Evolutionary conservation across 2,113 vertebrate genomes (phyloP).

Genomic region (Aspidoscelis tigris): DNA sequence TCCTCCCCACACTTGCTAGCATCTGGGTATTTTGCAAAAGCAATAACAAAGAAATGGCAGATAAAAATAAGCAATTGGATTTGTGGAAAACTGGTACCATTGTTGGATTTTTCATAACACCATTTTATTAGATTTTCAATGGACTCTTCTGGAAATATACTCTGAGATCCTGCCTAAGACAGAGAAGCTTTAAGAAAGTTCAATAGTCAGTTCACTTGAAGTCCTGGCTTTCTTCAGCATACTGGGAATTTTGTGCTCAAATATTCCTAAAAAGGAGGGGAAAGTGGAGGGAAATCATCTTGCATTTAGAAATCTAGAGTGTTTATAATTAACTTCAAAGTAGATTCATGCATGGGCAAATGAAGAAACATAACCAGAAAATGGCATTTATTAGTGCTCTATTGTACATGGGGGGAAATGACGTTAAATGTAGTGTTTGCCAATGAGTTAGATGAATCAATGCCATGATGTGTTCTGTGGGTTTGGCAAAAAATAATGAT

Average conservation of each 20-base stretch:
- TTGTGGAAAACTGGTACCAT: no score
- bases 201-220: neutral
- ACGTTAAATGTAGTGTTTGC: neutral
- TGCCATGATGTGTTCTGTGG: conserved; percentile 15
- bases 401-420: neutral
- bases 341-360: neutral
- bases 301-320: neutral
- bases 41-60: no score
- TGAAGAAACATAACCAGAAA: neutral
- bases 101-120: no score
- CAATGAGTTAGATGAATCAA: conserved; percentile 7
- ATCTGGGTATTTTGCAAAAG: no score
- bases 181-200: neutral
- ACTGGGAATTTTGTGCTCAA: neutral
- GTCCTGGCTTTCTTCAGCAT: neutral
- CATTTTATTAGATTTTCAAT: no score
- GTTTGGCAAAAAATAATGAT: neutral
- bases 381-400: neutral
- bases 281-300: neutral
- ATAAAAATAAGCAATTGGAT: no score
- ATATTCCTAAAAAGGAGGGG: neutral
- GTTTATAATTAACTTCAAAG: neutral
- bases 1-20: no score
- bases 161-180: neutral
- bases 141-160: no score